These are phyloP conservation scores for Nestor notabilis DNA, from an alignment of 2,113 vertebrate genomes.

Conservation along the genomic window DNA sequence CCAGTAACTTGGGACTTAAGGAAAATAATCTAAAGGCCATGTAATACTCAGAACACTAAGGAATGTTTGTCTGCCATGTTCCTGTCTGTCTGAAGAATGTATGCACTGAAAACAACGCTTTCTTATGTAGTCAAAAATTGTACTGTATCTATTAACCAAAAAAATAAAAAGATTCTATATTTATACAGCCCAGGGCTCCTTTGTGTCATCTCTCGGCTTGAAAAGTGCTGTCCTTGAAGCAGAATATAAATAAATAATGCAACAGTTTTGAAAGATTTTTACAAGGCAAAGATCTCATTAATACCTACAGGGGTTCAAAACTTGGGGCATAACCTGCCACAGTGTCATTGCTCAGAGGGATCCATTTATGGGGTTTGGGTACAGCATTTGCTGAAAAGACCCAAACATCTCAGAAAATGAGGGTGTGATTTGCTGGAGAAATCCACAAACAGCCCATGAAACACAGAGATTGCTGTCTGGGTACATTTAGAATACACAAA, in stretches of 20 bases:
- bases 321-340: background rate
- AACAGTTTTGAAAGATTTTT: background rate
- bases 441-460: background rate
- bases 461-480: background rate
- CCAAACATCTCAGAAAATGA: background rate
- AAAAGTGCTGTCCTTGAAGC: background rate
- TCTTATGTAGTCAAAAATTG: slow-evolving; percentile 70
- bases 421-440: background rate
- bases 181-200: slow-evolving; percentile 69
- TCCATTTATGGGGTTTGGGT: no score
- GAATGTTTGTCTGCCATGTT: slow-evolving; percentile 43
- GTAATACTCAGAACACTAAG: background rate
- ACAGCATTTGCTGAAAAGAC: background rate
- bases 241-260: slow-evolving; percentile 30
- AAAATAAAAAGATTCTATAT: slow-evolving; percentile 77
- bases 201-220: slow-evolving; percentile 43
- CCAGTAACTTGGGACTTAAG: background rate
- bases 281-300: background rate
- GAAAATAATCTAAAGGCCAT: background rate
- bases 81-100: slow-evolving; percentile 67
- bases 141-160: slow-evolving; percentile 78
- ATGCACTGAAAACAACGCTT: slow-evolving; percentile 76
- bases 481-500: background rate
- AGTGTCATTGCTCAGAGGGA: background rate
- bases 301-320: background rate